phyloP scores from a whole-genome alignment of 2,797 vertebrate genomes.

The Meda fulgida region DNA sequence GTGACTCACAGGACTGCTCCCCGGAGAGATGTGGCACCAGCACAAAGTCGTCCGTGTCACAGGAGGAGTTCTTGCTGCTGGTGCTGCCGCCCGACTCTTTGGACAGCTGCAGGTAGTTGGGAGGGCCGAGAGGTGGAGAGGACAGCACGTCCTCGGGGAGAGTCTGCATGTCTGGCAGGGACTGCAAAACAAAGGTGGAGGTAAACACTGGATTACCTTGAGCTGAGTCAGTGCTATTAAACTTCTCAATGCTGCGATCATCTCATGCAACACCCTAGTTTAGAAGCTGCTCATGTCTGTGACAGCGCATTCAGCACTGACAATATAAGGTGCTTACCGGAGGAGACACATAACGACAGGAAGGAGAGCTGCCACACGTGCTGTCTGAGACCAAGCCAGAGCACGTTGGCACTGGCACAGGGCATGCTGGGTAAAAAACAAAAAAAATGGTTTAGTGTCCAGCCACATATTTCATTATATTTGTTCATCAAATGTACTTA shows the following conservation, averaged over 20 bases:
- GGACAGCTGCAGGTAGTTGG: slow-evolving; percentile 94
- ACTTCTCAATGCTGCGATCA: slow-evolving; percentile 3
- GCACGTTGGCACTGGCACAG: slow-evolving; percentile 89
- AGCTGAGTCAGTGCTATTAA: slow-evolving; percentile 36
- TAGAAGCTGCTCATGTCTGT: not conserved
- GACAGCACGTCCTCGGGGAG: slow-evolving; percentile 91
- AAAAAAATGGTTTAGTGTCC: not conserved
- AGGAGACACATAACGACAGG: slow-evolving; percentile 91
- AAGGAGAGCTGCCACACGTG: slow-evolving; percentile 90
- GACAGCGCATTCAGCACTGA: not conserved
- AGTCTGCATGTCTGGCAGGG: slow-evolving; percentile 95
- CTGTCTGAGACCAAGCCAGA: slow-evolving; percentile 84
- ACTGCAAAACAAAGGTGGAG: slow-evolving; percentile 73
- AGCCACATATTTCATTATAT: not conserved
- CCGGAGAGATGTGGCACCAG: slow-evolving; percentile 94
- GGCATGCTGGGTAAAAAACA: slow-evolving; percentile 81
- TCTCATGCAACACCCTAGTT: not conserved
- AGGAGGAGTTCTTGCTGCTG: slow-evolving; percentile 97
- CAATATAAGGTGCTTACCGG: slow-evolving; percentile 82
- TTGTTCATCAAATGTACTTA: not conserved
- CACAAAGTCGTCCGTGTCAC: slow-evolving; percentile 97
- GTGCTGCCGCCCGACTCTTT: slow-evolving; percentile 95
- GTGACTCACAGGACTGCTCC: slow-evolving; percentile 90
- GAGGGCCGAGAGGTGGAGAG: slow-evolving; percentile 91
- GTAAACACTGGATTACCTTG: slow-evolving; percentile 38